These are phyloP conservation scores for Pogonus chalceus DNA, from an alignment of 1,140 invertebrate genomes.

Conservation along the genomic window DNA sequence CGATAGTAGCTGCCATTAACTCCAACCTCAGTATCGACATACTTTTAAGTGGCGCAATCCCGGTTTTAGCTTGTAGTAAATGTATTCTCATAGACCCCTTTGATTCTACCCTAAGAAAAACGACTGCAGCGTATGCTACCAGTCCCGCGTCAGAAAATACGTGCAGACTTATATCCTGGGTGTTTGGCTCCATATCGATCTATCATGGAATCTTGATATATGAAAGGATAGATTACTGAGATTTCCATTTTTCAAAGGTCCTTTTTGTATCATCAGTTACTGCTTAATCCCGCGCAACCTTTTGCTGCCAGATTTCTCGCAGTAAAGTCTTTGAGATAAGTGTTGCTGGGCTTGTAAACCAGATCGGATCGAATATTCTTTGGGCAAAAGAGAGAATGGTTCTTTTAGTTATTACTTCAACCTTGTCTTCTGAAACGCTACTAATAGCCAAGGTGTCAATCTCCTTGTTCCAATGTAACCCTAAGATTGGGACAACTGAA, in stretches of 20 bases:
- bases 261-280: conserved; percentile 1
- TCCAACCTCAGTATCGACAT: conserved; percentile 29
- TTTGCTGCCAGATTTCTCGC: no score
- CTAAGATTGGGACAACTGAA: background rate
- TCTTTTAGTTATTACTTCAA: background rate
- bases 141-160: conserved; percentile 24
- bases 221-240: conserved; percentile 13
- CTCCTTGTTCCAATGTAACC: conserved; percentile 17
- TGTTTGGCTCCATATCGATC: background rate
- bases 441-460: conserved; percentile 16
- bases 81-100: conserved; percentile 14
- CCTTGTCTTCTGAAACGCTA: background rate
- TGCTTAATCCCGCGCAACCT: no score
- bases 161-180: conserved; percentile 11
- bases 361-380: background rate
- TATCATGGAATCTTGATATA: conserved; percentile 22
- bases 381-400: background rate
- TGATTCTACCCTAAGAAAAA: conserved; percentile 23
- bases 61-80: conserved; percentile 26
- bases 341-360: background rate
- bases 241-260: conserved; percentile 19
- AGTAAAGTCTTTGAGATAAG: background rate
- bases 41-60: conserved; percentile 27
- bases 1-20: conserved; percentile 30
- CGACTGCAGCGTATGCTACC: conserved; percentile 23